phyloP scores from a whole-genome alignment of 2,888 invertebrate genomes.

The Lepidocyrtinus sp. region DNA sequence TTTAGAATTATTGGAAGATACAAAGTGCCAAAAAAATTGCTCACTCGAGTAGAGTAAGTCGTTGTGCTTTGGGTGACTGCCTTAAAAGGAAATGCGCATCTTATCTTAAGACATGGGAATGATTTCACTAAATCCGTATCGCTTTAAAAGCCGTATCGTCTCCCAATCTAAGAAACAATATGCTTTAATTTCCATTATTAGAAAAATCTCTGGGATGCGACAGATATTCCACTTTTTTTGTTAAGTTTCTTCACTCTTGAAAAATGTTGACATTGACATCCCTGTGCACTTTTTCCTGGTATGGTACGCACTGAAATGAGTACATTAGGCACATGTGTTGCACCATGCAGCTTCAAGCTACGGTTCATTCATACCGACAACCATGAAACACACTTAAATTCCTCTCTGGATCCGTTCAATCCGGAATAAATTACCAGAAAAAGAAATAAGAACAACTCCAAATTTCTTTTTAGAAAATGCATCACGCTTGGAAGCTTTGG shows the following conservation, averaged over 20 bases:
- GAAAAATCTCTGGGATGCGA: constrained; percentile 47
- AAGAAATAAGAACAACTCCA: neutral
- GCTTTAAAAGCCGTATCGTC: too few relatives aligned
- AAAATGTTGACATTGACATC: constrained; percentile 47
- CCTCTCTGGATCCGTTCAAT: constrained; percentile 1
- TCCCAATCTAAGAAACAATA: constrained; percentile 5
- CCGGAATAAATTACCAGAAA: constrained; percentile 10
- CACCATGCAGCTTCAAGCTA: neutral
- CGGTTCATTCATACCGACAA: neutral
- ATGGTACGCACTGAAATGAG: neutral
- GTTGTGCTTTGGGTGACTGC: constrained; percentile 17
- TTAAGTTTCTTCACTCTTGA: constrained; percentile 12
- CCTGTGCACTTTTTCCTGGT: constrained; percentile 22
- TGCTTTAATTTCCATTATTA: constrained; percentile 54
- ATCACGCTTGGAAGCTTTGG: neutral
- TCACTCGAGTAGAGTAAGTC: constrained; percentile 6
- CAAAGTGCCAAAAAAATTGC: constrained; percentile 34
- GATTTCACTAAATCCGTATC: neutral
- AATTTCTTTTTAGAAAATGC: too few relatives aligned
- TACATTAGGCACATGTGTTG: too few relatives aligned
- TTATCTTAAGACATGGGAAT: constrained; percentile 15
- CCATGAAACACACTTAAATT: constrained; percentile 15
- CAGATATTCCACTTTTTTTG: constrained; percentile 52
- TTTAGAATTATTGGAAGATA: constrained; percentile 30
- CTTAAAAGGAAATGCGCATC: constrained; percentile 43